phyloP scores from a whole-genome alignment of 2,797 vertebrate genomes.

The Xiphorhynchus erythropygius region DNA sequence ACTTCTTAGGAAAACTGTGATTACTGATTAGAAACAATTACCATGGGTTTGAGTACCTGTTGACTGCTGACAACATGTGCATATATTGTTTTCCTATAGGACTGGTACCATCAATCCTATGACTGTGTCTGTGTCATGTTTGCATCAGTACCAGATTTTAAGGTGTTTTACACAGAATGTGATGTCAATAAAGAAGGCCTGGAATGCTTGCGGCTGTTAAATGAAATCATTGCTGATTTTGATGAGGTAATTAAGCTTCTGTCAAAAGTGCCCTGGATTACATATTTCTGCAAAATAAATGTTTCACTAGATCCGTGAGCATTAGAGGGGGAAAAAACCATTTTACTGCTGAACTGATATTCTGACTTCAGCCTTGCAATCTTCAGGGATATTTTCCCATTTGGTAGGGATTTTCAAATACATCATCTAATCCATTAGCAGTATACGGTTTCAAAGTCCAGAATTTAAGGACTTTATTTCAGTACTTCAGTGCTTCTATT shows the following conservation, averaged over 20 bases:
- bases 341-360: background rate
- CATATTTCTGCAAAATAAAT: background rate
- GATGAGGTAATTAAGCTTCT: conserved; percentile 86
- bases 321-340: fast-evolving
- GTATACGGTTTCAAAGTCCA: background rate
- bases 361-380: background rate
- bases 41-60: background rate
- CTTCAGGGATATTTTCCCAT: background rate
- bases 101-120: conserved; percentile 97
- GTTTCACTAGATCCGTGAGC: background rate
- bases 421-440: background rate
- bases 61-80: background rate
- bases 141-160: conserved; percentile 96
- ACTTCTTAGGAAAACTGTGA: background rate
- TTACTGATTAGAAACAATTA: background rate
- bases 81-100: conserved; percentile 73
- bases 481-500: background rate
- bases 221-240: conserved; percentile 98
- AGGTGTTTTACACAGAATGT: conserved; percentile 98
- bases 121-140: conserved; percentile 99
- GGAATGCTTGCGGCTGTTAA: conserved; percentile 93
- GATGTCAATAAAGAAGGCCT: conserved; percentile 98
- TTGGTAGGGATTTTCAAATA: background rate
- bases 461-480: background rate
- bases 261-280: background rate